Conservation (phyloP, 2,797 vertebrate genomes). For the Tokudaia muenninki region DNA sequence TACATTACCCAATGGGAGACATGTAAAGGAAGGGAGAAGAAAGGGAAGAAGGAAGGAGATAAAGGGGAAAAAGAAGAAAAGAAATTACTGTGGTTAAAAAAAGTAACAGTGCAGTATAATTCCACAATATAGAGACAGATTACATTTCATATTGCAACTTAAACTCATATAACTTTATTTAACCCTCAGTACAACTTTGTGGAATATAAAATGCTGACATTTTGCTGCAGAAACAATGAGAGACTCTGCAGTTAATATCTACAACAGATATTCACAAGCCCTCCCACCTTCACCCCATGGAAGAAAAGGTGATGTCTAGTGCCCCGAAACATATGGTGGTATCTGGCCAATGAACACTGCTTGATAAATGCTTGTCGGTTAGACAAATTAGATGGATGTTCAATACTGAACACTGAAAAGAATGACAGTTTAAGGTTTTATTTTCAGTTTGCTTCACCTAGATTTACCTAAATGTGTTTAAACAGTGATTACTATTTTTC, state of each 20-base stretch:
- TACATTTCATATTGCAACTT: not conserved
- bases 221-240: not conserved
- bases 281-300: not conserved
- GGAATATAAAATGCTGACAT: not conserved
- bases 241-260: not conserved
- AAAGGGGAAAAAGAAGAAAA: no score
- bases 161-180: not conserved
- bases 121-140: not conserved
- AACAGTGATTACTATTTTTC: slow-evolving; percentile 23
- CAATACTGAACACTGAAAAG: slow-evolving; percentile 5
- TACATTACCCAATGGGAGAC: not conserved
- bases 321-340: not conserved
- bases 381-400: slow-evolving; percentile 30
- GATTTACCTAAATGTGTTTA: slow-evolving; percentile 49
- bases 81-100: slow-evolving; percentile 21
- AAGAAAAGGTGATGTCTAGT: not conserved
- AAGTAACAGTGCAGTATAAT: not conserved
- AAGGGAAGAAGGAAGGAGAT: no score
- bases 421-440: not conserved
- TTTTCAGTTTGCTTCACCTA: slow-evolving; percentile 49
- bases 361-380: not conserved
- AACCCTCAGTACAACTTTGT: not conserved
- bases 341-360: not conserved
- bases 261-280: not conserved
- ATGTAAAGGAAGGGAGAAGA: not conserved